These are phyloP conservation scores for Enteromius radiatus DNA, from an alignment of 2,797 vertebrate species.

Conservation along the genomic window DNA sequence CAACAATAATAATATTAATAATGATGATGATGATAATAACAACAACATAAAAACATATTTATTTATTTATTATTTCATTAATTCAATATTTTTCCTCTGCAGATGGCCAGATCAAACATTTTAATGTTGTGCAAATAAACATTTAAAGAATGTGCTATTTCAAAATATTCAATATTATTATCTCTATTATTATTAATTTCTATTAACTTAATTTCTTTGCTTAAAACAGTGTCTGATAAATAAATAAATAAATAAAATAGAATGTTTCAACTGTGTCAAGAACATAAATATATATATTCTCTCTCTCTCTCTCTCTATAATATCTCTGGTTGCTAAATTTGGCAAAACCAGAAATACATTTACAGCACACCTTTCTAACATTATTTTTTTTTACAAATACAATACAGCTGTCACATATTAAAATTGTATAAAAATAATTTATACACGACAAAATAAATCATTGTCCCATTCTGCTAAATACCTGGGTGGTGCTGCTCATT, in stretches of 20 bases:
- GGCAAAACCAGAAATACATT: background rate
- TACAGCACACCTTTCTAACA: background rate
- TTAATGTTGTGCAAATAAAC: background rate
- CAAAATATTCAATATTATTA: too few relatives aligned
- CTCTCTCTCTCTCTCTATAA: too few relatives aligned
- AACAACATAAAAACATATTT: too few relatives aligned
- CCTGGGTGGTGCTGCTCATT: background rate
- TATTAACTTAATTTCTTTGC: background rate
- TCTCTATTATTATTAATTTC: too few relatives aligned
- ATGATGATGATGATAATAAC: too few relatives aligned
- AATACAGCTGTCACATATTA: background rate
- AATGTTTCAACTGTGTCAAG: background rate
- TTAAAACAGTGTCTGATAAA: background rate
- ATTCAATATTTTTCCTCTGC: background rate
- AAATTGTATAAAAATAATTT: background rate
- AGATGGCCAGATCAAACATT: background rate
- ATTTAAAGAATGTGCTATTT: too few relatives aligned
- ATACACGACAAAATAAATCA: constrained; percentile 4
- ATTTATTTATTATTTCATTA: too few relatives aligned
- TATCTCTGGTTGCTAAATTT: background rate
- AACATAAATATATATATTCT: background rate
- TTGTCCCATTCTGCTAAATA: background rate
- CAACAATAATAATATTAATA: background rate
- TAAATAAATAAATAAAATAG: background rate
- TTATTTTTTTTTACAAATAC: background rate